These are phyloP conservation scores for Empis stercorea DNA, from an alignment of 2,888 invertebrate species.

Conservation along the genomic window DNA sequence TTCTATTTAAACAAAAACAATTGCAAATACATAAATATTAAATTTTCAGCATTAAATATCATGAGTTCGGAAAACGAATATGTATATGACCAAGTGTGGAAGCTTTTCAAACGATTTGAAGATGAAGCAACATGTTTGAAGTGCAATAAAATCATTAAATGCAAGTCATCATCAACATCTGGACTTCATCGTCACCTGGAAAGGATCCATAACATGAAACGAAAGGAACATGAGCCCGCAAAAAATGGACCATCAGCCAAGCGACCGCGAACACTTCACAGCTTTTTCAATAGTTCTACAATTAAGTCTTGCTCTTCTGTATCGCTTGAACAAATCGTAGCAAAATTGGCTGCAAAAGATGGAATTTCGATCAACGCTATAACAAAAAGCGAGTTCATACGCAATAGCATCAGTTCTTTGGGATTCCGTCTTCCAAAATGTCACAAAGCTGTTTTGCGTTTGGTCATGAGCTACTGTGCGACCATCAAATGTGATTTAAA, in stretches of 20 bases:
- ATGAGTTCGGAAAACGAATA: too few species aligned
- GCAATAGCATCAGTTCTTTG: not conserved
- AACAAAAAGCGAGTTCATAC: not conserved
- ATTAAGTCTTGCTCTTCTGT: not conserved
- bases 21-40: not conserved
- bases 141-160: too few species aligned
- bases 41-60: not conserved
- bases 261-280: not conserved
- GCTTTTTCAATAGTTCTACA: not conserved
- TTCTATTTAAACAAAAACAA: not conserved
- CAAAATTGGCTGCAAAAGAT: not conserved
- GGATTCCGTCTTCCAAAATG: not conserved
- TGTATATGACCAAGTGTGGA: too few species aligned
- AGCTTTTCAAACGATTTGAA: too few species aligned
- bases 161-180: too few species aligned
- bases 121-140: too few species aligned
- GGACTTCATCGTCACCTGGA: too few species aligned
- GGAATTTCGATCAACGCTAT: slow-evolving; percentile 1
- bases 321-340: not conserved
- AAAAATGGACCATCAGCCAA: not conserved
- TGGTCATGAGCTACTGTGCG: not conserved
- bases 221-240: too few species aligned
- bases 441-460: slow-evolving; percentile 1
- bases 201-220: too few species aligned
- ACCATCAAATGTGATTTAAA: not conserved